Conservation (phyloP, 2,113 vertebrate genomes). For the Euleptes europaea region DNA sequence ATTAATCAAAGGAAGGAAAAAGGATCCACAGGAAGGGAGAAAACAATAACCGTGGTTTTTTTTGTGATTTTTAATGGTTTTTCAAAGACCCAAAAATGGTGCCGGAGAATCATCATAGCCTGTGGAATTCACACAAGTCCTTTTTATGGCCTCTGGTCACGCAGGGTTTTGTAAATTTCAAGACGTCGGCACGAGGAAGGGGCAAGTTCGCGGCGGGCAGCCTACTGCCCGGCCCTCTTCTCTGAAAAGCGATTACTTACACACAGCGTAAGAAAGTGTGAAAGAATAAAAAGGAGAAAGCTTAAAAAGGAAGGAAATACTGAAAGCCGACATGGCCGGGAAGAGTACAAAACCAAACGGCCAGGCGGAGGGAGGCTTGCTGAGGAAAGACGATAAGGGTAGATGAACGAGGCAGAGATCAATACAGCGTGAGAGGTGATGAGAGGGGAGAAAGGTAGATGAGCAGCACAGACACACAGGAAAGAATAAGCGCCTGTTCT, state of each 20-base stretch:
- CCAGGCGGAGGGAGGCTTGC: background rate
- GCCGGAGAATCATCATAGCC: too few species aligned
- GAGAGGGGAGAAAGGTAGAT: background rate
- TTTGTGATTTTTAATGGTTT: background rate
- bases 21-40: too few species aligned
- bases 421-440: background rate
- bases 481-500: background rate
- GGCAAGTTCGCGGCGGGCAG: background rate
- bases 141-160: background rate
- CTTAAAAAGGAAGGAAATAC: too few species aligned
- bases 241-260: background rate
- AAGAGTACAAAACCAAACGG: background rate
- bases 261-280: background rate
- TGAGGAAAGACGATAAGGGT: background rate
- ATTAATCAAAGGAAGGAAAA: background rate
- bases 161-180: background rate
- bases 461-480: background rate
- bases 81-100: background rate
- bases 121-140: too few species aligned
- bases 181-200: background rate
- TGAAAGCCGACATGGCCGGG: background rate
- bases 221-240: background rate
- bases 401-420: background rate
- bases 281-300: background rate
- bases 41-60: too few species aligned